Evolutionary conservation across 2,113 vertebrate genomes (phyloP), one percentile per base, ranked within the genome.

Genomic region (Colistium nudipinnis): DNA sequence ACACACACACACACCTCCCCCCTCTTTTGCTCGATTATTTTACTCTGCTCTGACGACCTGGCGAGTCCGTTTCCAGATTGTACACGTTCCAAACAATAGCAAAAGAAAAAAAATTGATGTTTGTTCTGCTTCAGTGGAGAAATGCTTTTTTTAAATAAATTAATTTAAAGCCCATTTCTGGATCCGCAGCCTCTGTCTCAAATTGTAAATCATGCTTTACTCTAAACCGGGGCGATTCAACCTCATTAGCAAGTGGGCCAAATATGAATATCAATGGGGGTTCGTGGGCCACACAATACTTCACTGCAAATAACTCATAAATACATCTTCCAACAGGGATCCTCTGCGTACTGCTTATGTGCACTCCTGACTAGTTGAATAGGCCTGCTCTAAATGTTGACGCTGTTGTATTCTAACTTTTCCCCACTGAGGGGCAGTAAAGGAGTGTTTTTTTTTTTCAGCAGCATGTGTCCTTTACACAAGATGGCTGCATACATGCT

Each of bases 111-210:
- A 73, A 78, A 70, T 89, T 49, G 63, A 86, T 91, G 87, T 92
- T 92, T 90, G 89, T 92, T 90, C 88, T 89, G 90, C 90, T 93
- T 89, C 74, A 89, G 85, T 93, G 91, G 90, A 90, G 84, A 89
- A 91, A 90, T 80, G 84, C 82, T 84, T 45, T 62, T 76, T 55
- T 60, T 72, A 13, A 90, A 93, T 94, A 94, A 93, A 94, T 93
- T 93, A 93, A 93, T 93, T 94, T 93, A 93, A 93, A 91, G 83
- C 83, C 81, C 30, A 48, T 41, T 52, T 24, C 17, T 66, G 19
- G 14, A 12, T 53, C 63, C 14, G 11, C n/a, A 68, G 28, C 4
- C 47, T 59, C 7, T 3, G 2, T n/a, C n/a, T n/a, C n/a, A n/a
- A n/a, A n/a, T n/a, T n/a, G n/a, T n/a, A n/a, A n/a, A n/a, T n/a